These are phyloP conservation scores for Chloropsis cyanopogon DNA, from an alignment of 2,113 vertebrate genomes.

Conservation along the genomic window DNA sequence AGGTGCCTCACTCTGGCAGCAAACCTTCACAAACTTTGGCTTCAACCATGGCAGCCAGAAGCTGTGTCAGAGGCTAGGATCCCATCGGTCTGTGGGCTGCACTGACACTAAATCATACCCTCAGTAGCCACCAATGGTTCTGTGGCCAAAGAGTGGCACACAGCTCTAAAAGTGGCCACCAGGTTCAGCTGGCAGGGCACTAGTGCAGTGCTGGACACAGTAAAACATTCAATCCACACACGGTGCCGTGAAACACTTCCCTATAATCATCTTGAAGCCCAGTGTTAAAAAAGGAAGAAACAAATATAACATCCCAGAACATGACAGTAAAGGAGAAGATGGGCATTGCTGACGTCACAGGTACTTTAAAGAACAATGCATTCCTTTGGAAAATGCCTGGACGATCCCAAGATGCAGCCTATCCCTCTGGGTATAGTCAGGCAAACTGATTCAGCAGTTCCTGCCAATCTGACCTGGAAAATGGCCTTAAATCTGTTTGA, in stretches of 20 bases:
- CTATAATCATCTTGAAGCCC: neutral
- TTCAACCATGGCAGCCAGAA: neutral
- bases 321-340: neutral
- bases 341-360: neutral
- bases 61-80: neutral
- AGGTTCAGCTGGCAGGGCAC: neutral
- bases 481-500: neutral
- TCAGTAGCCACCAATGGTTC: neutral
- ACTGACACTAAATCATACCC: neutral
- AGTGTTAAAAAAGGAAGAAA: neutral
- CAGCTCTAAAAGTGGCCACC: neutral
- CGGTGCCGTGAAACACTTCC: rapidly evolving
- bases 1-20: neutral
- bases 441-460: neutral
- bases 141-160: neutral
- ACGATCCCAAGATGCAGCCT: neutral
- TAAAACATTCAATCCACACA: neutral
- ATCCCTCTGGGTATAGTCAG: neutral
- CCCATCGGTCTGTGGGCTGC: neutral
- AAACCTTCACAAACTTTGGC: neutral
- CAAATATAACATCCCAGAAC: neutral
- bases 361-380: neutral
- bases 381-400: neutral
- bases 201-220: rapidly evolving
- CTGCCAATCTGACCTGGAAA: neutral